These are phyloP conservation scores for Cyrtodaria siliqua DNA, from an alignment of 2,888 invertebrate genomes.

Conservation along the genomic window DNA sequence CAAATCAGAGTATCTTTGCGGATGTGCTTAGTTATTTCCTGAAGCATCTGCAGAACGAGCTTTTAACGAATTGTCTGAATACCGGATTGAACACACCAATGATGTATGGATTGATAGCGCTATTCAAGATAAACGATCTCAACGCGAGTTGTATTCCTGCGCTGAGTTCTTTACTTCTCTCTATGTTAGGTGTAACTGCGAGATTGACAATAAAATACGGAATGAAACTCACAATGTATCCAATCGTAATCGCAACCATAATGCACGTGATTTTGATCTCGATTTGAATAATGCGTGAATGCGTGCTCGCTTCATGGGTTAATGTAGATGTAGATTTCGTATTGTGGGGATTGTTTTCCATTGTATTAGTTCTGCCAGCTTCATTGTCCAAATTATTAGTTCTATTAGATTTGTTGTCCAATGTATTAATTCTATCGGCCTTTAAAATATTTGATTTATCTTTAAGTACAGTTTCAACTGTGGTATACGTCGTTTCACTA, in stretches of 20 bases:
- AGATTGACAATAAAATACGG: slow-evolving; percentile 10
- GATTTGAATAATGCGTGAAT: background rate
- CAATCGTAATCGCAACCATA: background rate
- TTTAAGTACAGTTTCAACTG: too few species aligned
- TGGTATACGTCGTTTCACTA: too few species aligned
- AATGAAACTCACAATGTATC: background rate
- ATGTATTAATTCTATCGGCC: too few species aligned
- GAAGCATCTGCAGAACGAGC: too few species aligned
- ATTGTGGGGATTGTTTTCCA: background rate
- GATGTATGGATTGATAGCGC: slow-evolving; percentile 1
- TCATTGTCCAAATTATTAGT: too few species aligned
- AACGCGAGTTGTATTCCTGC: background rate
- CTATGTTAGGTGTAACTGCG: background rate
- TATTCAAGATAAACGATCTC: background rate
- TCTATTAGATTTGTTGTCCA: too few species aligned
- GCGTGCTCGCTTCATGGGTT: too few species aligned
- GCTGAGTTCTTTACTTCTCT: background rate
- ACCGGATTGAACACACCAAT: slow-evolving; percentile 5
- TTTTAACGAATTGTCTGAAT: slow-evolving; percentile 2
- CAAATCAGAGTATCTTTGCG: too few species aligned
- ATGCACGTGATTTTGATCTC: slow-evolving; percentile 2
- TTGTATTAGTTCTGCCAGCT: background rate
- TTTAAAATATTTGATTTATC: too few species aligned
- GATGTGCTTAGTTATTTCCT: too few species aligned
- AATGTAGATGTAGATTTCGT: too few species aligned